Percentiles rank a stretch among this genome's conserved stretches.
Conservation (phyloP, 2,113 vertebrate genomes). For the Neofelis nebulosa region DNA sequence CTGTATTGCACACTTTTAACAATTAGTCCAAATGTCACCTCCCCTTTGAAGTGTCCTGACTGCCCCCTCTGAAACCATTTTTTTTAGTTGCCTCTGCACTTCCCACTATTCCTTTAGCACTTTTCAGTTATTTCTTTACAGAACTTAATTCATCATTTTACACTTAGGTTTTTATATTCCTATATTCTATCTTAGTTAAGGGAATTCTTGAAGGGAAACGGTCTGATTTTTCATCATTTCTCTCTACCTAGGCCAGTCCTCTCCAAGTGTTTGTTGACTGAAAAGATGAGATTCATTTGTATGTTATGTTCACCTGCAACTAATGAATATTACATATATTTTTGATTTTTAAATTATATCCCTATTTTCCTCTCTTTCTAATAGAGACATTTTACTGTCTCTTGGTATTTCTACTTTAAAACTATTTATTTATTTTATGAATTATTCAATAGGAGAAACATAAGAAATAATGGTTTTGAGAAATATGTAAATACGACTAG, state of each 20-base stretch:
- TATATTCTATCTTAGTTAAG: background rate
- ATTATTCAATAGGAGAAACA: constrained; percentile 60
- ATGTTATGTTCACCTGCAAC: background rate
- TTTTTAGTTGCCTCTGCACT: background rate
- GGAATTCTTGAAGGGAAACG: background rate
- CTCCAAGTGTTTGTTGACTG: background rate
- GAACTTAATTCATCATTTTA: background rate
- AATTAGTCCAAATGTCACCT: background rate
- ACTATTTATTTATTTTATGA: constrained; percentile 60
- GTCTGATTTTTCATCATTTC: background rate
- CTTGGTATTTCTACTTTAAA: constrained; percentile 38
- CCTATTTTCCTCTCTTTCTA: constrained; percentile 31
- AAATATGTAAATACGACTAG: constrained; percentile 55
- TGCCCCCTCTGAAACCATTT: background rate
- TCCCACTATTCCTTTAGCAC: background rate
- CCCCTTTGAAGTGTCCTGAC: background rate
- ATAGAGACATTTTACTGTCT: constrained; percentile 9
- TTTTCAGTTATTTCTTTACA: background rate
- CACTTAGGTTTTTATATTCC: background rate
- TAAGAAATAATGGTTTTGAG: constrained; percentile 45
- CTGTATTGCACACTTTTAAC: background rate
- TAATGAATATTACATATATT: constrained; percentile 4
- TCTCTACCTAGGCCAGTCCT: background rate
- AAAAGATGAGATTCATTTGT: background rate
- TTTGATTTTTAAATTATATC: constrained; percentile 16